These are phyloP conservation scores for Perdita meconis DNA, from an alignment of 2,888 invertebrate genomes.

Conservation along the genomic window DNA sequence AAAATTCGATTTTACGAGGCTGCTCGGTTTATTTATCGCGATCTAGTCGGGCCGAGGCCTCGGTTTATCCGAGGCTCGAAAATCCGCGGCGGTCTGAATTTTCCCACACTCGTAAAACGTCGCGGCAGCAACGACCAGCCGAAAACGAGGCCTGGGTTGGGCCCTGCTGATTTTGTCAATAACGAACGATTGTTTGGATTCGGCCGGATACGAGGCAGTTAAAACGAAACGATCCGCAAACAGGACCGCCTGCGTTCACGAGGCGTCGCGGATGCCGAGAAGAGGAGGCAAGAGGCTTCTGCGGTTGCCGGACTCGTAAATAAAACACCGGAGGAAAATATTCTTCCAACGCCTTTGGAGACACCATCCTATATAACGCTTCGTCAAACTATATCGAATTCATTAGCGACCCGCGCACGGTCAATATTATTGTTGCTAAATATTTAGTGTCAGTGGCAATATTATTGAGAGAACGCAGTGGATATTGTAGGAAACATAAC, in stretches of 20 bases:
- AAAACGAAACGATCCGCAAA: slow-evolving; percentile 63
- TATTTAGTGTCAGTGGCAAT: too few relatives aligned
- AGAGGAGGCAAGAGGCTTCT: slow-evolving; percentile 52
- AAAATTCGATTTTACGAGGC: slow-evolving; percentile 39
- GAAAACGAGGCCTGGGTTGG: slow-evolving; percentile 18
- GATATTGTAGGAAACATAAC: too few relatives aligned
- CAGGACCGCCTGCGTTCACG: slow-evolving; percentile 52
- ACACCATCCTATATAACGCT: too few relatives aligned
- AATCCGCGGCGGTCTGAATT: slow-evolving; percentile 49
- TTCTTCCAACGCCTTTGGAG: neutral
- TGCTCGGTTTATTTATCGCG: slow-evolving; percentile 52
- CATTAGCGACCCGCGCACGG: too few relatives aligned
- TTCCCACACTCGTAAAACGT: slow-evolving; percentile 68
- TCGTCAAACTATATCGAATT: too few relatives aligned
- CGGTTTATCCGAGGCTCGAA: slow-evolving; percentile 24
- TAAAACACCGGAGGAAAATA: slow-evolving; percentile 17
- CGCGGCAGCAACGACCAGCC: slow-evolving; percentile 58
- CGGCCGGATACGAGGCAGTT: slow-evolving; percentile 58
- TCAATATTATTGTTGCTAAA: too few relatives aligned
- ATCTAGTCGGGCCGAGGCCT: slow-evolving; percentile 13
- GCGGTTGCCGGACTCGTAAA: slow-evolving; percentile 49
- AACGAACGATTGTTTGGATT: slow-evolving; percentile 64
- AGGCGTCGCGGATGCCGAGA: slow-evolving; percentile 20
- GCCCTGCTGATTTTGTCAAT: slow-evolving; percentile 64
- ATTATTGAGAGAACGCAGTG: too few relatives aligned